Evolutionary conservation across 2,113 vertebrate genomes (phyloP).

Genomic region (Eolophus roseicapilla): DNA sequence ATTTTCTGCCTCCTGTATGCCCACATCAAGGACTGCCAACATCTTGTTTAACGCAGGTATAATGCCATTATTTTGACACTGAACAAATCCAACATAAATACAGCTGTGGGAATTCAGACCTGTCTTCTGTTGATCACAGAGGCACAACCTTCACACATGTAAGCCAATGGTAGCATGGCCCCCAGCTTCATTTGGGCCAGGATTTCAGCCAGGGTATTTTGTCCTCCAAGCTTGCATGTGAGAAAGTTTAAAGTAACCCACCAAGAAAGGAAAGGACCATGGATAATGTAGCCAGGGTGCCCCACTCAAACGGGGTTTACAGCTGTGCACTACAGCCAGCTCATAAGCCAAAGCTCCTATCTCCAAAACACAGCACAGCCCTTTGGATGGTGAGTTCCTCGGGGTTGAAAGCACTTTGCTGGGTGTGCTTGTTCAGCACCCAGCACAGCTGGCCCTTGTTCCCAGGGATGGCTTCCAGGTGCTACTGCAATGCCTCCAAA

Average conservation of each 20-base stretch:
- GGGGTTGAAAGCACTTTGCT: background rate
- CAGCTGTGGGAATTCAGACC: background rate
- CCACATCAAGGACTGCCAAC: background rate
- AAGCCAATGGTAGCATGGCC: background rate
- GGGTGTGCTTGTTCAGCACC: background rate
- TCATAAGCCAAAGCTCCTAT: background rate
- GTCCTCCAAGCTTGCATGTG: background rate
- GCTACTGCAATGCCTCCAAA: background rate
- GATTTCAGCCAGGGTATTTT: background rate
- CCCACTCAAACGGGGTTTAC: background rate
- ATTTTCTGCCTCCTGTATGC: background rate
- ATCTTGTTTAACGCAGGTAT: background rate
- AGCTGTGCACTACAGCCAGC: background rate
- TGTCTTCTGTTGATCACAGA: rapidly evolving
- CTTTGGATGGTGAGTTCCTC: background rate
- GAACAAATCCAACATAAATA: background rate
- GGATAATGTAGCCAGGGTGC: background rate
- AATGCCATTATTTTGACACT: background rate
- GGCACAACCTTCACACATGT: background rate
- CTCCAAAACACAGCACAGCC: background rate
- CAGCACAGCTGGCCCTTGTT: background rate
- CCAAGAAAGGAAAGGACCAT: background rate
- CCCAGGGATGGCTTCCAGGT: background rate
- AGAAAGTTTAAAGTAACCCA: background rate
- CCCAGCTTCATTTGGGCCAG: background rate